Base-by-base conservation (phyloP, 2,113 vertebrate species). In the Alethe castanea region DNA sequence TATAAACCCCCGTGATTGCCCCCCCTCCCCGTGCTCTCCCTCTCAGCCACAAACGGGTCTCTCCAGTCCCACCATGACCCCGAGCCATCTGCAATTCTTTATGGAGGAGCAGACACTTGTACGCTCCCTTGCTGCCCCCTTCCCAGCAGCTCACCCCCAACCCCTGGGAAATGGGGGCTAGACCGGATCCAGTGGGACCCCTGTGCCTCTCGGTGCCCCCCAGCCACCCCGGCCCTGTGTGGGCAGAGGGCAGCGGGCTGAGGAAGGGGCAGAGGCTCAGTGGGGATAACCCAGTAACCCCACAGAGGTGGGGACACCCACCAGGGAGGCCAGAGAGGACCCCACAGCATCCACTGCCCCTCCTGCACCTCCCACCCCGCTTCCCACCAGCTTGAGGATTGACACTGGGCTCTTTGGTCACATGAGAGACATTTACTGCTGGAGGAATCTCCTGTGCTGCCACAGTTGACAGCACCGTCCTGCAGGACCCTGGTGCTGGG, bases 391-490 rank as follows among this genome's bases (percentile, higher is more conserved):
- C 36, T 17, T 1, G 3, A 91, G 31, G 35, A 76, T 1, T 16
- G 59, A 90, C 79, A 66, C 53, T 5, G 59, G 22, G 53, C 48
- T 82, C 5, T 2, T 33, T 54, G 82, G 82, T 88, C 66, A 54
- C 67, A 29, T 47, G 11, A 80, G 33, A 85, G 31, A 62, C 54
- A 47, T 96, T 97, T 97, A 95, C 50, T 96, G 71, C 54, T 74
- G 81, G 20, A 84, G 64, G 25, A 16, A 73, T 20, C 23, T 84
- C 42, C 81, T 17, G 64, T 53, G 65, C 35, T 10, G 6, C n/a
- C 2, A 2, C 25, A 54, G 76, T 80, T 80, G 57, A 40, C 7
- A 3, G 86, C 59, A 59, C 13, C 2, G 4, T 73, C 25, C 36
- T 36, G 54, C 4, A 0, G 5, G 13, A 23, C 8, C 17, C 8